Evolutionary conservation across 2,113 vertebrate genomes (phyloP).

Genomic region (Podarcis muralis): DNA sequence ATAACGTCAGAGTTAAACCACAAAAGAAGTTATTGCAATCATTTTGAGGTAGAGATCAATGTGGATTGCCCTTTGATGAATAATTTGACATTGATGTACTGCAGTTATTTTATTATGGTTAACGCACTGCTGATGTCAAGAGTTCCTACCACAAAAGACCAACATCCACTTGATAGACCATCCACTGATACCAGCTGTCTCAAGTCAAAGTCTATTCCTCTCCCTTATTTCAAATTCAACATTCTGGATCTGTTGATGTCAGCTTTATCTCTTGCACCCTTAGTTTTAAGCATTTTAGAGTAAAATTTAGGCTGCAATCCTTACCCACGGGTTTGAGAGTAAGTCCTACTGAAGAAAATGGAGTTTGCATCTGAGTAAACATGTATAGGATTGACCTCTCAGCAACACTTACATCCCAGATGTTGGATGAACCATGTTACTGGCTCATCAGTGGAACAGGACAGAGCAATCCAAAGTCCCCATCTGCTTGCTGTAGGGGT

Average conservation of each 20-base stretch:
- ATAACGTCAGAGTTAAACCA: not conserved
- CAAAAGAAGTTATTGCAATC: not conserved
- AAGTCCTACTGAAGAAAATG: no score
- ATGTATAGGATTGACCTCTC: not conserved
- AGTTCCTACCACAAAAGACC: not conserved
- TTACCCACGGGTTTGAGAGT: no score
- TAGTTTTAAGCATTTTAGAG: not conserved
- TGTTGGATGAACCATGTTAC: not conserved
- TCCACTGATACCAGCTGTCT: not conserved
- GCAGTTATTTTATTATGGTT: not conserved
- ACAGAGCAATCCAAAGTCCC: not conserved
- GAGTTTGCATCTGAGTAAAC: not conserved
- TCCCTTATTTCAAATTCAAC: not conserved
- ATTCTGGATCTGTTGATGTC: not conserved
- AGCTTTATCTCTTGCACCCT: not conserved
- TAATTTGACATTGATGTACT: not conserved
- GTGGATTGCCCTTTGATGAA: not conserved
- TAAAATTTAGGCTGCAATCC: no score
- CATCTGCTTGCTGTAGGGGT: no score
- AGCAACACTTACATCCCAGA: not conserved
- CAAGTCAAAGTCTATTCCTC: not conserved
- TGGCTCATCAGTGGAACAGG: not conserved
- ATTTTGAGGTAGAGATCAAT: not conserved
- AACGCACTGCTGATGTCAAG: not conserved
- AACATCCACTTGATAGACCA: not conserved